Evolutionary conservation across 2,888 invertebrate species (phyloP), one percentile per base, ranked within the genome.

Genomic region (Penaeus monodon): DNA sequence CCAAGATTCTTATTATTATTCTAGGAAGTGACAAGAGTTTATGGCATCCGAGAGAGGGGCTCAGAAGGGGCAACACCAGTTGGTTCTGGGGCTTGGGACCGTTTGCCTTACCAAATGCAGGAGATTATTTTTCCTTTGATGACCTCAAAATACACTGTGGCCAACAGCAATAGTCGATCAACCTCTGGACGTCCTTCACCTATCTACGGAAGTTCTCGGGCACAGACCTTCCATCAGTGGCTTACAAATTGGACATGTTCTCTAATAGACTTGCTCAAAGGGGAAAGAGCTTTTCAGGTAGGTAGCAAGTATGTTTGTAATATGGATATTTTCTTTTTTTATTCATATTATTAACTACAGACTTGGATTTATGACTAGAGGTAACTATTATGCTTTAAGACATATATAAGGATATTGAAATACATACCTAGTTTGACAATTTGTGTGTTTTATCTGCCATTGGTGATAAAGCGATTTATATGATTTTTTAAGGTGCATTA

Each of bases 171-270:
- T 27, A 70, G 57, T 29, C 80, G 84, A 68, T 38, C 84, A 64
- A 20, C 88, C 14, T 64, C 70, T 22, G 77, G 73, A 2, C 66
- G 90, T 2, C 79, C 88, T 0, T 82, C 76, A 27, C 91, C 91
- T 17, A 89, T 91, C 68, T 91, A 91, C 84, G 78, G 90, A 24
- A 91, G 91, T 20, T 63, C 89, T 14, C 81, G 88, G 44, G 91
- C 90, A 4, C 74, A 78, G 14, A 90, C 84, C 24, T 91, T 90
- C 85, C 90, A 90, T 33, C 88, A 89, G 22, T 92, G 92, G 92
- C 84, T 92, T 22, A 88, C 90, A 24, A 89, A 90, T 44, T 92
- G 91, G 91, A 90, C 90, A 29, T 88, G 79, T 49, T 83, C 86
- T 27, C 86, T 91, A 74, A 90, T 91, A 10, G 85, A 88, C 29